phyloP scores from a whole-genome alignment of 2,888 invertebrate genomes.

The Empis livida region DNA sequence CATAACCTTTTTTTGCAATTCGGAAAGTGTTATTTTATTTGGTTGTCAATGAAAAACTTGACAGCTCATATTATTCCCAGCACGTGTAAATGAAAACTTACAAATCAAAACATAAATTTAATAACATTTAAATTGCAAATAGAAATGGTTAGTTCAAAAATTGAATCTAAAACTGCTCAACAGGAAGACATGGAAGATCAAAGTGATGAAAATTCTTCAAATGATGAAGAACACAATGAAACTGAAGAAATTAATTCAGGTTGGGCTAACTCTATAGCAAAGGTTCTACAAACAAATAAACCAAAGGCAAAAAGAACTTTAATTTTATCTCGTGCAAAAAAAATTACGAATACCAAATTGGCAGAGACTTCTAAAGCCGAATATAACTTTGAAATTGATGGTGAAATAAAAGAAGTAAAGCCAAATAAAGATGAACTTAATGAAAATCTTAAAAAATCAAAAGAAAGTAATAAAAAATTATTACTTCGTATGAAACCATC shows the following conservation, averaged over 20 bases:
- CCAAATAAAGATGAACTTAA: slow-evolving; percentile 21
- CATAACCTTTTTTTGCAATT: no score
- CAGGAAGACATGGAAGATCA: neutral
- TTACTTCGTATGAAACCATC: slow-evolving; percentile 57
- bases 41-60: no score
- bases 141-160: slow-evolving; percentile 7
- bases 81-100: no score
- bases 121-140: no score
- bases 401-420: slow-evolving; percentile 39
- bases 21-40: no score
- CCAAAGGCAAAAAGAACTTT: slow-evolving; percentile 61
- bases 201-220: slow-evolving; percentile 5
- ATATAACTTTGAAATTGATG: slow-evolving; percentile 54
- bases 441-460: slow-evolving; percentile 24
- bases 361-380: slow-evolving; percentile 38
- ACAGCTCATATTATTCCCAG: no score
- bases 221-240: slow-evolving; percentile 11
- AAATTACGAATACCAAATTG: slow-evolving; percentile 42
- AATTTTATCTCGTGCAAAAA: slow-evolving; percentile 69
- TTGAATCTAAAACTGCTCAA: slow-evolving; percentile 5
- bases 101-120: no score
- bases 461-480: slow-evolving; percentile 4
- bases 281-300: slow-evolving; percentile 61
- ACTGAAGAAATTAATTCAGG: slow-evolving; percentile 43
- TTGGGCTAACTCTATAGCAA: slow-evolving; percentile 73